Evolutionary conservation across 2,888 invertebrate species (phyloP), one percentile per base, ranked within the genome.

Genomic region (Latrodectus elegans): DNA sequence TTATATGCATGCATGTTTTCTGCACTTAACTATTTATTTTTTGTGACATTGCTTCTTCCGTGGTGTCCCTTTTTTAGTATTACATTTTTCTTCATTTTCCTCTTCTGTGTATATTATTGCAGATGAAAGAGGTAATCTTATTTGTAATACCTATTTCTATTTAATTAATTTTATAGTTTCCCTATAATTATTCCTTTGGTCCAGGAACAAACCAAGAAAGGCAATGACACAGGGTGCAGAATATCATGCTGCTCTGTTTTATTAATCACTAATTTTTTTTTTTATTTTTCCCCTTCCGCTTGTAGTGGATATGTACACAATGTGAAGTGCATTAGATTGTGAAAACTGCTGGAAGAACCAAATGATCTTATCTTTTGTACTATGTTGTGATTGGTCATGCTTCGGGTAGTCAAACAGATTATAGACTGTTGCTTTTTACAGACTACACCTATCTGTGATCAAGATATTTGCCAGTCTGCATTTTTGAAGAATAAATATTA

Each of bases 401-500:
- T 81, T 86, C 64, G 73, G 87, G 87, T 82, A 83, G 87, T 70
- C 26, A 64, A 79, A 82, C 87, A 78, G 77, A 83, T 60, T 64
- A 15, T 82, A 83, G 78, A 83, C 83, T 88, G 76, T 68, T 85
- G 78, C 71, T 81, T 60, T 81, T 70, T 75, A 76, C 75, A 87
- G 86, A 26, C 53, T 38, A 38, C 38, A 38, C 60, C 6, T 74
- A 17, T 83, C 87, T 88, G 87, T 88, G 87, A 88, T 88, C 82
- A 83, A 74, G 87, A 78, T 88, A 70, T 73, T 78, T 83, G 82
- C 82, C 87, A 88, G 78, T 80, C 38, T 38, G 38, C 53, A 73
- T 77, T 53, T 83, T 88, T 88, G 82, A 88, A 87, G 53, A 85
- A 86, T 87, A 88, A 88, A 88, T 83, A 77, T 88, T 78, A 70